Percentiles rank a stretch among this genome's conserved stretches.
These are phyloP conservation scores for Cylloceria caligata DNA, from an alignment of 2,888 invertebrate genomes.

Conservation along the genomic window DNA sequence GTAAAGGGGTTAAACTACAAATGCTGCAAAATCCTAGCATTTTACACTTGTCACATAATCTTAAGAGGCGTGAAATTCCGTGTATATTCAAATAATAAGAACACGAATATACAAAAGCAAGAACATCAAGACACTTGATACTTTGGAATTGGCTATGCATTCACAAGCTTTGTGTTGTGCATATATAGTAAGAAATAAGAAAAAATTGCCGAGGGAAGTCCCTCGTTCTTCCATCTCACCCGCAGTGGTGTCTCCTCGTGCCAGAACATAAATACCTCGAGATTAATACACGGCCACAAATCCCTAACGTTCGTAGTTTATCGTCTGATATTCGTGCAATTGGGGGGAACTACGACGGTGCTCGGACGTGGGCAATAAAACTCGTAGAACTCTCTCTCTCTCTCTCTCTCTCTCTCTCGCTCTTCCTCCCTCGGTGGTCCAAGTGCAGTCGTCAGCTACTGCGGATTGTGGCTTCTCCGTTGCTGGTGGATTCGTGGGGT, in stretches of 20 bases:
- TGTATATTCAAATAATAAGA: background rate
- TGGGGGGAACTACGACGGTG: conserved; percentile 33
- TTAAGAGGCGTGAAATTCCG: background rate
- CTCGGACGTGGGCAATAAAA: conserved; percentile 73
- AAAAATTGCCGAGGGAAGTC: background rate
- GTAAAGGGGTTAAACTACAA: background rate
- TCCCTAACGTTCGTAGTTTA: conserved; percentile 81
- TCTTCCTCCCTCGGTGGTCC: background rate
- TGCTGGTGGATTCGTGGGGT: conserved; percentile 34
- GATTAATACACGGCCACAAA: conserved; percentile 83
- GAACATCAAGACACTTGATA: background rate
- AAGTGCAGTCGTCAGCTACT: conserved; percentile 8
- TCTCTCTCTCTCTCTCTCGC: no score
- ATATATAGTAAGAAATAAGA: background rate
- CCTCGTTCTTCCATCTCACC: conserved; percentile 39
- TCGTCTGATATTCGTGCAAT: conserved; percentile 78
- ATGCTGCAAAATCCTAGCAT: background rate
- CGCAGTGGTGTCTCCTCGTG: conserved; percentile 27
- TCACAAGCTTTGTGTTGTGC: background rate
- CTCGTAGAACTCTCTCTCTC: no score
- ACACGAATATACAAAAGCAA: background rate
- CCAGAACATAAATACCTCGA: conserved; percentile 78
- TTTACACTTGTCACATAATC: background rate
- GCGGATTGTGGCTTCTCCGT: conserved; percentile 27
- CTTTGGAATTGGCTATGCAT: conserved; percentile 12